A percentile compares a stretch with the other conserved stretches of the same genome.
Conservation (phyloP, 64 coral and sea anemone species). For the Montipora cactus region DNA sequence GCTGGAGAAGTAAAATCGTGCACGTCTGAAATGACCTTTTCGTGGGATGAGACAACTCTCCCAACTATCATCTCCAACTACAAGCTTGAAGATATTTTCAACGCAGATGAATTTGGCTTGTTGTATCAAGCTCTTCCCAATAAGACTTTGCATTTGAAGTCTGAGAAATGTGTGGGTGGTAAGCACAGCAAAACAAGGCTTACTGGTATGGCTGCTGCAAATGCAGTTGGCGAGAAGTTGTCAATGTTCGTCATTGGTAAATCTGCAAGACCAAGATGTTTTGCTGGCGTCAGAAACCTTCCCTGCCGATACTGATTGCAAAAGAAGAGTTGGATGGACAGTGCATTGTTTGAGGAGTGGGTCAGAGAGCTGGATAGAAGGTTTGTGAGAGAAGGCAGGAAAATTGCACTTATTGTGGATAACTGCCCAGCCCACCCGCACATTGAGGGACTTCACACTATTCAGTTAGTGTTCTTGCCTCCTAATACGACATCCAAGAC, state of each 20-base stretch:
- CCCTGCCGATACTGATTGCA: conserved; percentile 48
- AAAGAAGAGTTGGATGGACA: conserved; percentile 71
- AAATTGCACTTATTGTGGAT: conserved; percentile 69
- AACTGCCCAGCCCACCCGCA: conserved; percentile 63
- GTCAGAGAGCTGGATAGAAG: conserved; percentile 63
- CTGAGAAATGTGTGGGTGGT: conserved; percentile 69
- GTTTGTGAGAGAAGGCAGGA: conserved; percentile 61
- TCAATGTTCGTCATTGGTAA: conserved; percentile 72
- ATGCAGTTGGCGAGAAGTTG: conserved; percentile 60
- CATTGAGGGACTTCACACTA: conserved; percentile 51
- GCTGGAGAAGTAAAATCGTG: conserved; percentile 60
- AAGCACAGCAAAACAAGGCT: conserved; percentile 70
- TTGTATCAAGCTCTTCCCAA: conserved; percentile 78
- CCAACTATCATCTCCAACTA: conserved; percentile 51
- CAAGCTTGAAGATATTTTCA: conserved; percentile 52
- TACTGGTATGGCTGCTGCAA: conserved; percentile 74
- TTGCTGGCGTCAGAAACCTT: conserved; percentile 27
- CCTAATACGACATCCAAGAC: conserved; percentile 66
- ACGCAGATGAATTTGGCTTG: conserved; percentile 68
- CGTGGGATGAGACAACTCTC: conserved; percentile 68
- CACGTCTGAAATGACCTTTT: conserved; percentile 65
- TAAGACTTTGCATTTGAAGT: conserved; percentile 71
- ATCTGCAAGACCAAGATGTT: conserved; percentile 55
- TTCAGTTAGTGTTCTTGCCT: conserved; percentile 63
- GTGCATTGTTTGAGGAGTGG: conserved; percentile 66